These are phyloP conservation scores for Melanotaenia trifasciata DNA, from an alignment of 2,797 vertebrate genomes.

Conservation along the genomic window DNA sequence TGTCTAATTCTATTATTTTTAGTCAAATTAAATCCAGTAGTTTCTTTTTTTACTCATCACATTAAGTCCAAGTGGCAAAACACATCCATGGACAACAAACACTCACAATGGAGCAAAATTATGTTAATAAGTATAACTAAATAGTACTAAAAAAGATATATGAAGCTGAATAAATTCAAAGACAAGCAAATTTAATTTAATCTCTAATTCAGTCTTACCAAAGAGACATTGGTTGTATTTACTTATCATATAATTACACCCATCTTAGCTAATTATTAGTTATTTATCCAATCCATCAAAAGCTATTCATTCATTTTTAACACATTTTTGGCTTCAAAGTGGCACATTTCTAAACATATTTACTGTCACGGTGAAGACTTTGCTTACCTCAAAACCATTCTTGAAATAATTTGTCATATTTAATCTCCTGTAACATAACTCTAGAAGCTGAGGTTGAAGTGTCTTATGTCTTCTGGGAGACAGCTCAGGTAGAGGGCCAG, in stretches of 20 bases:
- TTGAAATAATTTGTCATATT: constrained; percentile 1
- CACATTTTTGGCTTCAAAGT: background rate
- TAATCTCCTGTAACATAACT: background rate
- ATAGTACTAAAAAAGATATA: too few species aligned
- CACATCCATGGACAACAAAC: background rate
- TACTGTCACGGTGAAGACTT: background rate
- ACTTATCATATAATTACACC: background rate
- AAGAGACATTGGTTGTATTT: background rate
- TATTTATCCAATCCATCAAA: background rate
- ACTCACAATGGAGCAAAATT: background rate
- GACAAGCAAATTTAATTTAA: too few species aligned
- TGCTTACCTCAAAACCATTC: background rate
- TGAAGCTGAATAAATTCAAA: too few species aligned
- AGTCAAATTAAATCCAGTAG: background rate
- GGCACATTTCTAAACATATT: background rate
- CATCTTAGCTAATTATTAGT: background rate
- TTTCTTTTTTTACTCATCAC: background rate
- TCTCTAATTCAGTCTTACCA: background rate
- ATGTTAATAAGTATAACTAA: background rate
- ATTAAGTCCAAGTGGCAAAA: background rate
- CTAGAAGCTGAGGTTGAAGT: constrained; percentile 12
- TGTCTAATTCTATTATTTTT: background rate
- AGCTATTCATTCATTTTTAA: background rate
- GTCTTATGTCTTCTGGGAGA: constrained; percentile 3
- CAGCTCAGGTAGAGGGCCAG: background rate